Percentiles rank a stretch among this genome's conserved stretches.
Evolutionary conservation across 2,888 invertebrate species (phyloP).

Genomic region (Drosophila dives): DNA sequence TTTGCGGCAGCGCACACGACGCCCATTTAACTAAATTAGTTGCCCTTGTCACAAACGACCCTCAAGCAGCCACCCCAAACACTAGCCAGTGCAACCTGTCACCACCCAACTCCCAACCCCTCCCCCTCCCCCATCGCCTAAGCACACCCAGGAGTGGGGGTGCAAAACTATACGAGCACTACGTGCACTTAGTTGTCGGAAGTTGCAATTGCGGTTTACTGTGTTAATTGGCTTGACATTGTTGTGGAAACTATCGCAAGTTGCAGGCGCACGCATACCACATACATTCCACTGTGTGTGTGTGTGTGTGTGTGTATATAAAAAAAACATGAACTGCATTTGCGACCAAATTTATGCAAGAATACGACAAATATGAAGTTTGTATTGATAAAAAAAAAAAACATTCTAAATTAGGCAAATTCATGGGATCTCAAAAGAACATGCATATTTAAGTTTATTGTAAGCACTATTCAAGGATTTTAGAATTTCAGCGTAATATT

Average conservation of each 20-base stretch:
- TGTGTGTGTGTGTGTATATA: background rate
- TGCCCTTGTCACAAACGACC: constrained; percentile 80
- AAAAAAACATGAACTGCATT: constrained; percentile 2
- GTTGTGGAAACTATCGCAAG: constrained; percentile 62
- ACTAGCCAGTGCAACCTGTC: constrained; percentile 25
- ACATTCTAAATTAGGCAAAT: background rate
- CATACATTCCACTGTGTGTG: background rate
- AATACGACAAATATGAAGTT: background rate
- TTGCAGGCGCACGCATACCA: constrained; percentile 29
- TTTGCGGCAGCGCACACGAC: constrained; percentile 71
- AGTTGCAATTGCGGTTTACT: constrained; percentile 76
- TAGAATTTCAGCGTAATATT: background rate
- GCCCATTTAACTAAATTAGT: constrained; percentile 79
- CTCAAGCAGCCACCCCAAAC: constrained; percentile 33
- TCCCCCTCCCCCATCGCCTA: too few relatives aligned
- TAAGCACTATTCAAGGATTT: background rate
- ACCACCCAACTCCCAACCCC: constrained; percentile 7
- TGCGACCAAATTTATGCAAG: background rate
- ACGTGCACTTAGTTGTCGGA: constrained; percentile 76
- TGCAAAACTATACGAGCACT: constrained; percentile 47
- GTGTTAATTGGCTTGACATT: constrained; percentile 77
- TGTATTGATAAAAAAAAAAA: background rate
- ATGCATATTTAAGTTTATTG: too few relatives aligned
- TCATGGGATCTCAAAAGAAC: background rate
- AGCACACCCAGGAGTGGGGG: constrained; percentile 10